Conservation (phyloP, 30 jellyfish, hydroid and myxozoan genomes). For the Aurelia sp. region DNA sequence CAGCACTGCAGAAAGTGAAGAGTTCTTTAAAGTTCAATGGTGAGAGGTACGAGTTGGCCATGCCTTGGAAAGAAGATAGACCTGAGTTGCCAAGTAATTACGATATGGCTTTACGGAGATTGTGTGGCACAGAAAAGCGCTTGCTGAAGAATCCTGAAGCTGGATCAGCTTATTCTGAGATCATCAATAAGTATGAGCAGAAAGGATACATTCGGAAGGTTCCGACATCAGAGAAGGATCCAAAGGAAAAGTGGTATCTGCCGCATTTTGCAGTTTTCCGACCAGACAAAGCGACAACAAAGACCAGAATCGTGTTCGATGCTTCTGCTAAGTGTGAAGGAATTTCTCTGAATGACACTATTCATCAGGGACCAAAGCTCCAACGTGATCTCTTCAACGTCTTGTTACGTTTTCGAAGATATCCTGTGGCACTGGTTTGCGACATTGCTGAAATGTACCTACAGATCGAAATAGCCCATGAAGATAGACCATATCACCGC, state of each 20-base stretch:
- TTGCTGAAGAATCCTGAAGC: constrained; percentile 13
- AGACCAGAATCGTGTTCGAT: constrained; percentile 8
- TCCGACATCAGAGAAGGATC: neutral
- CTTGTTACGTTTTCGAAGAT: constrained; percentile 37
- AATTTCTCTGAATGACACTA: constrained; percentile 46
- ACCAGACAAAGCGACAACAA: constrained; percentile 45
- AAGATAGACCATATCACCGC: constrained; percentile 44
- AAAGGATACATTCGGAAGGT: constrained; percentile 7
- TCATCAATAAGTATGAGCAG: constrained; percentile 15
- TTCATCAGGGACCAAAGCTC: constrained; percentile 57
- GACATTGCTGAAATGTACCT: constrained; percentile 76
- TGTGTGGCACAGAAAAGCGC: constrained; percentile 20
- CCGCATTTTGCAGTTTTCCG: constrained; percentile 32
- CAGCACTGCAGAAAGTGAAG: constrained; percentile 19
- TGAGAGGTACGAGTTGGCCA: constrained; percentile 44
- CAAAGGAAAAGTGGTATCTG: constrained; percentile 31
- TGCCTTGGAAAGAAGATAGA: constrained; percentile 27
- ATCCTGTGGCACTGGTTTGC: constrained; percentile 72
- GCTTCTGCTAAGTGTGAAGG: constrained; percentile 42
- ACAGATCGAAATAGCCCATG: constrained; percentile 17
- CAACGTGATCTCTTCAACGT: constrained; percentile 10
- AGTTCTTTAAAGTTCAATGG: constrained; percentile 11
- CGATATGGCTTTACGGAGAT: constrained; percentile 9
- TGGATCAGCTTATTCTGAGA: constrained; percentile 6
- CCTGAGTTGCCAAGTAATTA: constrained; percentile 4